Evolutionary conservation across 1,140 invertebrate genomes (phyloP).

Genomic region (Cataglyphis hispanica): DNA sequence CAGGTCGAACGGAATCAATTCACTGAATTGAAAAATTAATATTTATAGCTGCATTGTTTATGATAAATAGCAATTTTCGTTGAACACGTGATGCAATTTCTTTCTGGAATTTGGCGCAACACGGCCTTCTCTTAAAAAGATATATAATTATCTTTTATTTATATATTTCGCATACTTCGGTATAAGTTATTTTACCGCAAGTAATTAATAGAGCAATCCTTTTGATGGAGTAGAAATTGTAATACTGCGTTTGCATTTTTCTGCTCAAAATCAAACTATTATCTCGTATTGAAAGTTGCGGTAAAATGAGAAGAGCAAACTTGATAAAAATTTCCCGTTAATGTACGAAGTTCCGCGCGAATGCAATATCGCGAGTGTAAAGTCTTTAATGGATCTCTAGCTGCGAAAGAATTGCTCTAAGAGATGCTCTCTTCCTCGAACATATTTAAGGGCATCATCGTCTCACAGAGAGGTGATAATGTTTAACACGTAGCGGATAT

Average conservation of each 20-base stretch:
- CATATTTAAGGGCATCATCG: neutral
- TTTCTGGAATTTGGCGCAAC: slow-evolving; percentile 15
- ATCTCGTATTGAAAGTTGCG: neutral
- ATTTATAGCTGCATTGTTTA: neutral
- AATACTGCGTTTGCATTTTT: neutral
- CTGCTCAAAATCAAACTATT: neutral
- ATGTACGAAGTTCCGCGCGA: slow-evolving; percentile 5
- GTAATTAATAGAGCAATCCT: slow-evolving; percentile 16
- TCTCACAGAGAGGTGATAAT: neutral
- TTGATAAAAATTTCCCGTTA: slow-evolving; percentile 24
- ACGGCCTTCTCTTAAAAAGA: neutral
- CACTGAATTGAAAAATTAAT: neutral
- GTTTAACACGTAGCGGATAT: neutral
- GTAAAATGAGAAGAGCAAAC: neutral
- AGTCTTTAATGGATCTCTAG: slow-evolving; percentile 32
- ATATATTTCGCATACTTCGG: neutral
- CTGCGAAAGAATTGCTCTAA: slow-evolving; percentile 40
- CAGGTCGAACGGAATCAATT: neutral
- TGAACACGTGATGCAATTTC: neutral
- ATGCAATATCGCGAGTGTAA: neutral
- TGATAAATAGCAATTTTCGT: slow-evolving; percentile 30
- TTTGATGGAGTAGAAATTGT: neutral
- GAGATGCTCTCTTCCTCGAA: neutral
- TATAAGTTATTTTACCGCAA: too few species aligned
- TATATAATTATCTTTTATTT: neutral